A percentile compares a stretch with the other conserved stretches of the same genome.
Conservation (phyloP, 2,888 invertebrate genomes). For the Gymnoscelis rufifasciata region DNA sequence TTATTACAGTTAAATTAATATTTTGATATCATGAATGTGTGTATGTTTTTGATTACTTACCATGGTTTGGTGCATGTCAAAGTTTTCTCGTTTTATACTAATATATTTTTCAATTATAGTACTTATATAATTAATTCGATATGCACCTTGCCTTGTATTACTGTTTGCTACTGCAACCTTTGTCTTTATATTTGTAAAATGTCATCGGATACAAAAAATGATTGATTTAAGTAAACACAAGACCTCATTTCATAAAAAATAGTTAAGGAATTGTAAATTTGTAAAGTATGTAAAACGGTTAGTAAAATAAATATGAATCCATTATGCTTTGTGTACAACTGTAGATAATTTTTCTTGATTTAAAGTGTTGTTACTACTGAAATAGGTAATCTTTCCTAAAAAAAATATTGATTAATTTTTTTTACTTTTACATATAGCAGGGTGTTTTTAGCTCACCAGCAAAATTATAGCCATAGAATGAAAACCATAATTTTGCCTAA, state of each 20-base stretch:
- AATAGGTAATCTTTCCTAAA: too few species aligned
- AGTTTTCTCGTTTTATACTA: not conserved
- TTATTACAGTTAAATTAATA: not conserved
- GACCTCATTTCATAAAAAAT: slow-evolving; percentile 16
- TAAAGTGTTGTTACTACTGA: not conserved
- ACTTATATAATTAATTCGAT: not conserved
- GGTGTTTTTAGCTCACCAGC: too few species aligned
- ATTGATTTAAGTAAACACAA: slow-evolving; percentile 5
- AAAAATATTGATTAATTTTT: too few species aligned
- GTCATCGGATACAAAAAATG: not conserved
- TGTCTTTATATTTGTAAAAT: slow-evolving; percentile 1
- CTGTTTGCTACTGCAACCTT: slow-evolving; percentile 1
- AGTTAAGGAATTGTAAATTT: not conserved
- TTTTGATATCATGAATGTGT: slow-evolving; percentile 1
- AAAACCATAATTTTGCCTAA: too few species aligned
- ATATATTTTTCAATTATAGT: slow-evolving; percentile 2
- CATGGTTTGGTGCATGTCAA: not conserved
- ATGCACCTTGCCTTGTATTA: slow-evolving; percentile 2
- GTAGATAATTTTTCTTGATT: too few species aligned
- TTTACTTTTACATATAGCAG: too few species aligned
- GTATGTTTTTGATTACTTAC: slow-evolving; percentile 1
- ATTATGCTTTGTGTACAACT: too few species aligned
- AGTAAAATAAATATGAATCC: too few species aligned
- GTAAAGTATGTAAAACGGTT: too few species aligned
- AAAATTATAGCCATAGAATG: too few species aligned